These are phyloP conservation scores for Paedocypris micromegethes DNA, from an alignment of 2,797 vertebrate species.

Conservation along the genomic window DNA sequence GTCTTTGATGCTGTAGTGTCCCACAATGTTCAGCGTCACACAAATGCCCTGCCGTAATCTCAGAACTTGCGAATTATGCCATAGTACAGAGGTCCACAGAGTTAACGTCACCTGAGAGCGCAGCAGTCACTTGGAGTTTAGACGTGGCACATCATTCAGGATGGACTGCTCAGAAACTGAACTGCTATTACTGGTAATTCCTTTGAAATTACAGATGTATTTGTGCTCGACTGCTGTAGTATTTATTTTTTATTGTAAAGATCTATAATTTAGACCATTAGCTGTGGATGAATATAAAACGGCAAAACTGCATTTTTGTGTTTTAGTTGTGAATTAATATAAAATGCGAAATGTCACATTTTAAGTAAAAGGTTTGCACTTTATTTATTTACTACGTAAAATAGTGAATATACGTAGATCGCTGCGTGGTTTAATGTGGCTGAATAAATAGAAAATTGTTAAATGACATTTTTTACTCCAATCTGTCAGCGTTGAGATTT, in stretches of 20 bases:
- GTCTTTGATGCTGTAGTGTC: background rate
- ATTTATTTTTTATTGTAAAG: background rate
- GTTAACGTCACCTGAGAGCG: constrained; percentile 11
- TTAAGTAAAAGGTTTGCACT: too few relatives aligned
- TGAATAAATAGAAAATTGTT: too few relatives aligned
- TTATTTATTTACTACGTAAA: too few relatives aligned
- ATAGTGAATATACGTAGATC: too few relatives aligned
- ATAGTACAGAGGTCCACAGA: constrained; percentile 46
- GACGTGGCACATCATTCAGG: constrained; percentile 4
- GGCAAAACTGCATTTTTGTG: too few relatives aligned
- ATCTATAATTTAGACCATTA: background rate
- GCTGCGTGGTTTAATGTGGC: too few relatives aligned
- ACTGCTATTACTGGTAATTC: constrained; percentile 29
- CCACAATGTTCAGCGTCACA: constrained; percentile 30
- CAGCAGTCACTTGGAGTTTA: constrained; percentile 11
- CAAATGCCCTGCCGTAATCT: constrained; percentile 41
- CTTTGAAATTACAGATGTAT: background rate
- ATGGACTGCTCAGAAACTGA: constrained; percentile 25
- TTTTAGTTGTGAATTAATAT: too few relatives aligned
- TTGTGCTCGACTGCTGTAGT: too few relatives aligned
- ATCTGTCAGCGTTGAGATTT: too few relatives aligned
- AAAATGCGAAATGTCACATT: too few relatives aligned
- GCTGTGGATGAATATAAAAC: too few relatives aligned
- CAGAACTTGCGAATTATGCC: constrained; percentile 21
- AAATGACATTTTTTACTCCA: too few relatives aligned